Evolutionary conservation across 2,888 invertebrate species (phyloP).

Genomic region (Cremastinae sp.): DNA sequence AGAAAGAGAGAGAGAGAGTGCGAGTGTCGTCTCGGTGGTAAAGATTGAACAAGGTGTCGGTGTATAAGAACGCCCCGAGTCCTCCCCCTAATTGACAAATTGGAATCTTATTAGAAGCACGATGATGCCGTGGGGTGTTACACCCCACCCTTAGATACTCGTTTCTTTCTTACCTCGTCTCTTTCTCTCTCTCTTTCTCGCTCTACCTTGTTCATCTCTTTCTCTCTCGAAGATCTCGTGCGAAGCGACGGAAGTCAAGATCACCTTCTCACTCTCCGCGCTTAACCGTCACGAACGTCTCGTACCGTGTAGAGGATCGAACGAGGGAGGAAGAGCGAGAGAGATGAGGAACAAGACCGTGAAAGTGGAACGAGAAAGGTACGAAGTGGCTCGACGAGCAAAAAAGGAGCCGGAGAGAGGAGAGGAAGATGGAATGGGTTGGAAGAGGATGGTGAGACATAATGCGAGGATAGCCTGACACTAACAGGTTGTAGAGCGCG

Average conservation of each 20-base stretch:
- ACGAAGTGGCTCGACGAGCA: constrained; percentile 57
- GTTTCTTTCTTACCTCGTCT: constrained; percentile 19
- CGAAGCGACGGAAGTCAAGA: constrained; percentile 60
- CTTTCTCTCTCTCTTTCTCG: constrained; percentile 7
- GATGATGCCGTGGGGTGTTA: constrained; percentile 78
- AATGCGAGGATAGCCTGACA: constrained; percentile 76
- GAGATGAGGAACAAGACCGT: constrained; percentile 32
- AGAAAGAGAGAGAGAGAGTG: constrained; percentile 60
- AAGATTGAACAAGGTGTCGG: constrained; percentile 67
- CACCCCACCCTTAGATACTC: constrained; percentile 42
- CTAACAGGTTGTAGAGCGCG: constrained; percentile 78
- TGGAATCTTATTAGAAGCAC: constrained; percentile 85
- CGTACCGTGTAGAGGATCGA: constrained; percentile 18
- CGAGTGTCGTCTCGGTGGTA: constrained; percentile 50
- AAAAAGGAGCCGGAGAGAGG: constrained; percentile 42
- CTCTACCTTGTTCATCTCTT: background rate
- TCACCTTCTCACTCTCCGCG: constrained; percentile 36
- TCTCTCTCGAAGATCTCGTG: constrained; percentile 47
- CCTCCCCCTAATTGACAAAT: constrained; percentile 86
- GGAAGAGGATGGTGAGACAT: constrained; percentile 72
- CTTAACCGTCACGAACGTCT: constrained; percentile 51
- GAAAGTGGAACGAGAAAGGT: constrained; percentile 56
- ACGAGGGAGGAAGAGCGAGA: constrained; percentile 51
- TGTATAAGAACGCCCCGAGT: constrained; percentile 68
- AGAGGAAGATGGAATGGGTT: constrained; percentile 55